phyloP scores from a whole-genome alignment of 2,888 invertebrate species.

The Drosophila koepferae region DNA sequence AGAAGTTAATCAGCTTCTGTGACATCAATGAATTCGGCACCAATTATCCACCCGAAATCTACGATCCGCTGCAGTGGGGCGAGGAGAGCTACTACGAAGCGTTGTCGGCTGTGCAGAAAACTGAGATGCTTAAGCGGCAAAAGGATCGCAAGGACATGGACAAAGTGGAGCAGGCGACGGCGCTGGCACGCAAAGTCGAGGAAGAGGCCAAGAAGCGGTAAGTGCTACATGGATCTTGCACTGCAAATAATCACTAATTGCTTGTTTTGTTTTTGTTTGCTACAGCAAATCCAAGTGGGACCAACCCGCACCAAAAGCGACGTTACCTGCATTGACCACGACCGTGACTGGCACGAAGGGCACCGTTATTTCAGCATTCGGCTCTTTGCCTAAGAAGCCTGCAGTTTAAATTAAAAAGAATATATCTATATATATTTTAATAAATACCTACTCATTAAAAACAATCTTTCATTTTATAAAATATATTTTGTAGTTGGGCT shows the following conservation, averaged over 20 bases:
- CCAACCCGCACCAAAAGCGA: slow-evolving; percentile 88
- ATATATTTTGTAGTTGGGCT: too few species aligned
- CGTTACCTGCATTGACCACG: slow-evolving; percentile 90
- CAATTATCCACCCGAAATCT: slow-evolving; percentile 97
- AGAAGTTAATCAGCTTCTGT: slow-evolving; percentile 97
- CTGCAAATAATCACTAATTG: neutral
- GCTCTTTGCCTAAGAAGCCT: slow-evolving; percentile 93
- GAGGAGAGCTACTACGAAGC: slow-evolving; percentile 97
- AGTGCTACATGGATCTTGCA: neutral
- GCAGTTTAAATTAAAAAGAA: slow-evolving; percentile 54
- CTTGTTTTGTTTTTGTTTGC: neutral
- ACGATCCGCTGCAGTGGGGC: slow-evolving; percentile 96
- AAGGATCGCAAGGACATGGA: slow-evolving; percentile 95
- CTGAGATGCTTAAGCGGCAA: slow-evolving; percentile 96
- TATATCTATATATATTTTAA: neutral
- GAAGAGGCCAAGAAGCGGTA: slow-evolving; percentile 91
- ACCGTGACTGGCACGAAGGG: slow-evolving; percentile 95
- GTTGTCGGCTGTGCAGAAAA: slow-evolving; percentile 94
- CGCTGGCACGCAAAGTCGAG: slow-evolving; percentile 88
- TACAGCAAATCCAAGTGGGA: slow-evolving; percentile 95
- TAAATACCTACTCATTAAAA: neutral
- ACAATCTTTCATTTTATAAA: neutral
- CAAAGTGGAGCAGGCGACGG: slow-evolving; percentile 92
- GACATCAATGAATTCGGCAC: slow-evolving; percentile 98
- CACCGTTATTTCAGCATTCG: slow-evolving; percentile 96